A percentile compares a stretch with the other conserved stretches of the same genome.
Conservation (phyloP, 2,797 vertebrate genomes). For the Poeciliopsis infans region DNA sequence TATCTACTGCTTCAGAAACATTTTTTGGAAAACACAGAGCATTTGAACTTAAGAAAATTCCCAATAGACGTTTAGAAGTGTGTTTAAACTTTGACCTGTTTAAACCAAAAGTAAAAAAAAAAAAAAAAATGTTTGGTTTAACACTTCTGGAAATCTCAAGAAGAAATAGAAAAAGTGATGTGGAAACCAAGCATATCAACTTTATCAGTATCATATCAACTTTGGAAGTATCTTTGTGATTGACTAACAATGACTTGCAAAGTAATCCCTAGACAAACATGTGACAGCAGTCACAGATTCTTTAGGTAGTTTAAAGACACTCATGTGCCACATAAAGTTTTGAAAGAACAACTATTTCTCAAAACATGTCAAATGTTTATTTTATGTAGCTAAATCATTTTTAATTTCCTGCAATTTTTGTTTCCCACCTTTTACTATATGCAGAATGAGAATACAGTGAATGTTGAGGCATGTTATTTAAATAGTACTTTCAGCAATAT, state of each 20-base stretch:
- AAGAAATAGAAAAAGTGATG: not conserved
- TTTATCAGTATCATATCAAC: no score
- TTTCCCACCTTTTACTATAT: slow-evolving; percentile 37
- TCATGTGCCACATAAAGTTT: slow-evolving; percentile 17
- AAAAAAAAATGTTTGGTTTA: not conserved
- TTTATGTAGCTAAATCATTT: slow-evolving; percentile 73
- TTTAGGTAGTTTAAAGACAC: slow-evolving; percentile 12
- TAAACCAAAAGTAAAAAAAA: not conserved
- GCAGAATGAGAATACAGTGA: not conserved
- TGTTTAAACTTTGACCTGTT: not conserved
- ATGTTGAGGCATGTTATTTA: not conserved
- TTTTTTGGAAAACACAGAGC: not conserved
- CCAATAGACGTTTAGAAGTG: not conserved
- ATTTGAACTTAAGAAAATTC: not conserved
- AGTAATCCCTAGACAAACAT: not conserved
- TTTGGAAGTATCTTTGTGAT: not conserved
- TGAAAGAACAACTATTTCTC: slow-evolving; percentile 41
- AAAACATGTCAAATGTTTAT: slow-evolving; percentile 69
- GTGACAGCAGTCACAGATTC: slow-evolving; percentile 12
- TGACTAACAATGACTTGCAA: not conserved
- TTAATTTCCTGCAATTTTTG: slow-evolving; percentile 52
- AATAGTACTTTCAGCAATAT: not conserved
- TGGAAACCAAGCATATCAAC: not conserved
- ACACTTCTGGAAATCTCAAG: not conserved
- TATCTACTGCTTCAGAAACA: not conserved